Base-by-base conservation (phyloP, 2,888 invertebrate species). In the Endomychus coccineus region DNA sequence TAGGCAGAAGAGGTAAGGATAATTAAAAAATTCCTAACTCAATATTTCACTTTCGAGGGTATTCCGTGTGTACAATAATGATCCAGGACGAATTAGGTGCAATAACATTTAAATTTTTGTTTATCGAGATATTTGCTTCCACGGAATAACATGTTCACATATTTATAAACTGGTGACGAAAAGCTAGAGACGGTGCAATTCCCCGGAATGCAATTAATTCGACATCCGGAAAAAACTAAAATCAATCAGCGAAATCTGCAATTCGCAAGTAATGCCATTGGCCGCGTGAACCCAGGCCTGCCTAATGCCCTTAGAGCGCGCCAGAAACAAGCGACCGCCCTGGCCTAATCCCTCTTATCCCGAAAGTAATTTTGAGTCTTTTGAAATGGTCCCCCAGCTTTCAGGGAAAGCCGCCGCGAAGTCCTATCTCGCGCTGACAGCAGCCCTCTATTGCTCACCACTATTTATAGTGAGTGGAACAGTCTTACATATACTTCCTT, bases 331-430 rank as follows among this genome's bases (percentile, higher is more conserved):
- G 58, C 15, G 54, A 52, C 58, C 55, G 58, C 52, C 56, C 66
- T 66, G 67, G 67, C 68, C 71, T 72, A 71, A 72, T 72, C 71
- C 72, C 71, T 71, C 73, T 72, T 71, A 71, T 72, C 72, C 71
- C 70, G 71, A 72, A 72, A 73, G 73, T 72, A 73, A 73, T 73
- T 73, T 72, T 71, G 71, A 71, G 70, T 72, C 71, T 71, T 73
- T 72, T 73, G 67, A 73, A 72, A 71, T 62, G 62, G 63, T 61
- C 62, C 66, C 65, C 62, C 61, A 58, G 62, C 59, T 60, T 60
- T 59, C 58, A 59, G 57, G 54, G 50, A 59, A 62, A 62, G 61
- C 62, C 61, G 56, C 51, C 57, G 55, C 52, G 33, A 46, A 53
- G 55, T 57, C 59, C 58, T 64, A 62, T 64, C 64, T 61, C 57